phyloP scores from a whole-genome alignment of 2,113 vertebrate genomes.

The Ariopsis seemanni region DNA sequence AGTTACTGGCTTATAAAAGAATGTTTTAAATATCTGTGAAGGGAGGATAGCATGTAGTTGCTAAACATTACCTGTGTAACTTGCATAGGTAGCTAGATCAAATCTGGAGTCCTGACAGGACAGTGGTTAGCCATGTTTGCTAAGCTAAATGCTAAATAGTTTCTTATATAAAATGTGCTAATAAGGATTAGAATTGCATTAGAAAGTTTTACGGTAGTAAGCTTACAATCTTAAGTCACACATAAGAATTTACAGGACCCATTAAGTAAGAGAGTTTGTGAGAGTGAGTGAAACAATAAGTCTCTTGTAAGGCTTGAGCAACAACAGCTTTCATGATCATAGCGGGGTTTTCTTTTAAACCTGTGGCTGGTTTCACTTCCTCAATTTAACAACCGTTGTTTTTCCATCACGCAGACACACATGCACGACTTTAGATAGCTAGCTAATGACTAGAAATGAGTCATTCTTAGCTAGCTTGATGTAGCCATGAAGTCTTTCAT shows the following conservation, averaged over 20 bases:
- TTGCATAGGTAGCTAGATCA: background rate
- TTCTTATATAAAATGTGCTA: background rate
- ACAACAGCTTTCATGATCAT: background rate
- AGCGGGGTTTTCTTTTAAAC: background rate
- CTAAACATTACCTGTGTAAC: background rate
- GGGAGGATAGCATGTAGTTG: background rate
- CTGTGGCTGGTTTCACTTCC: background rate
- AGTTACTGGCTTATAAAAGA: background rate
- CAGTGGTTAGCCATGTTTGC: background rate
- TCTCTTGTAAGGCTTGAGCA: background rate
- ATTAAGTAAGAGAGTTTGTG: too few species aligned
- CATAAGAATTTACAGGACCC: background rate
- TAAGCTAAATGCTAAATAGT: background rate
- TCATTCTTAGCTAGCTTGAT: background rate
- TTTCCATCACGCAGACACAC: background rate
- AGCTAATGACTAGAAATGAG: background rate
- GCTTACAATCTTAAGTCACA: background rate
- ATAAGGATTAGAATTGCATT: slow-evolving; percentile 14
- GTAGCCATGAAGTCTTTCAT: background rate
- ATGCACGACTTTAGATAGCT: background rate
- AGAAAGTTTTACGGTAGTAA: background rate
- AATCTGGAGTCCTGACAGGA: background rate
- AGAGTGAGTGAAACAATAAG: background rate
- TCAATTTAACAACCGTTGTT: background rate
- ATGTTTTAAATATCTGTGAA: background rate